Conservation (phyloP, 1,140 invertebrate species). For the Orius insidiosus region DNA sequence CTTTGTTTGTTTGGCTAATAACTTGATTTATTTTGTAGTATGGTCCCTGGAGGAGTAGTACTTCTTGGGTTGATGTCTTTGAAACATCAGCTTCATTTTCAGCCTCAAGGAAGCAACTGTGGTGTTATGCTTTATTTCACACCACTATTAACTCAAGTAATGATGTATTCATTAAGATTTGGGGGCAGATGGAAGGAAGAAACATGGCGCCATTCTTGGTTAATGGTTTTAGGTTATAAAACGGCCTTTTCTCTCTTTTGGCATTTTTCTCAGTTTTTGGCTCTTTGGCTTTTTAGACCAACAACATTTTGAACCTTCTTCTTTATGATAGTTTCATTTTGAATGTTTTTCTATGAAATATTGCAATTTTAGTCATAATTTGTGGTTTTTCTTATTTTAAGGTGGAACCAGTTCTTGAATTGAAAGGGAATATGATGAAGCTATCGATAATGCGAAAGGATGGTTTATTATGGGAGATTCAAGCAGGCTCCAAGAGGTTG, state of each 20-base stretch:
- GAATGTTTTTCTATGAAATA: too few species aligned
- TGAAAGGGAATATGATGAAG: constrained; percentile 18
- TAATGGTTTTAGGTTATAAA: too few species aligned
- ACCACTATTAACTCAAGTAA: constrained; percentile 20
- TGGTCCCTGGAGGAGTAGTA: constrained; percentile 26
- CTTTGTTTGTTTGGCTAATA: not conserved
- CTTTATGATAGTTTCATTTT: too few species aligned
- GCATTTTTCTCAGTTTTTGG: too few species aligned
- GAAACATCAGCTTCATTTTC: constrained; percentile 30
- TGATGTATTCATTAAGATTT: constrained; percentile 2
- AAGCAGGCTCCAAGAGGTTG: constrained; percentile 14
- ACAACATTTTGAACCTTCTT: too few species aligned
- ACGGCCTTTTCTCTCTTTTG: too few species aligned
- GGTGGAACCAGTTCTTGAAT: constrained; percentile 20
- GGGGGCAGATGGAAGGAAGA: not conserved
- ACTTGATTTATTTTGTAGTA: constrained; percentile 22
- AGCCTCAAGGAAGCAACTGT: constrained; percentile 30
- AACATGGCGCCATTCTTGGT: too few species aligned
- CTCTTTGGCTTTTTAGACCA: too few species aligned
- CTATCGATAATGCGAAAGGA: constrained; percentile 21
- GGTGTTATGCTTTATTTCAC: constrained; percentile 23
- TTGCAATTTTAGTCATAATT: not conserved
- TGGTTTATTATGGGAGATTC: constrained; percentile 21
- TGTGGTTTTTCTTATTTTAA: constrained; percentile 4
- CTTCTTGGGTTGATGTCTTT: constrained; percentile 29